phyloP scores from a whole-genome alignment of 1,140 invertebrate species.

The Orchestia grillus region DNA sequence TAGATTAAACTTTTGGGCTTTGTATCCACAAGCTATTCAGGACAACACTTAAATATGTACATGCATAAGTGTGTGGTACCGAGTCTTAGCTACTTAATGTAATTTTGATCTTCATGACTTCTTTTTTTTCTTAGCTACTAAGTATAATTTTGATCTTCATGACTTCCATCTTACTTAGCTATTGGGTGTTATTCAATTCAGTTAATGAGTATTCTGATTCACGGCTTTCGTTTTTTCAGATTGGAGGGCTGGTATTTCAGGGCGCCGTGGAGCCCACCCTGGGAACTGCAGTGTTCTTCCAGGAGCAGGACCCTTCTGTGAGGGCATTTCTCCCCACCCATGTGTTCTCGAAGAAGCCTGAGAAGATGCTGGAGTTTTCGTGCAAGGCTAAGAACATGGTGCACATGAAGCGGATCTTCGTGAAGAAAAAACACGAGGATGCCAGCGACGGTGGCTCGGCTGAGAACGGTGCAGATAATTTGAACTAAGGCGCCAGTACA shows the following conservation, averaged over 20 bases:
- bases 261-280: not conserved
- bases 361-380: not conserved
- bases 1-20: too few species aligned
- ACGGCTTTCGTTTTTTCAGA: too few species aligned
- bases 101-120: too few species aligned
- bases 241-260: slow-evolving; percentile 23
- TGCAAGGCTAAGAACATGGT: not conserved
- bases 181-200: too few species aligned
- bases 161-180: not conserved
- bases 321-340: not conserved
- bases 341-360: not conserved
- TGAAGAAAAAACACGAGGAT: not conserved
- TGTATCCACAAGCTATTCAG: too few species aligned
- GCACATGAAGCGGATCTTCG: slow-evolving; percentile 36
- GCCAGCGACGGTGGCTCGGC: not conserved
- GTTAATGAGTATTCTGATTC: too few species aligned
- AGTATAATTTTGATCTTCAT: not conserved
- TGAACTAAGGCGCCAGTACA: not conserved
- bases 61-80: too few species aligned
- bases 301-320: not conserved
- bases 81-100: too few species aligned
- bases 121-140: too few species aligned
- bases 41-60: too few species aligned
- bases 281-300: slow-evolving; percentile 30
- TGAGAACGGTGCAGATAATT: not conserved